Evolutionary conservation across 2,797 vertebrate species (phyloP), one percentile per base, ranked within the genome.

Genomic region (Pyrrhura leucotis): DNA sequence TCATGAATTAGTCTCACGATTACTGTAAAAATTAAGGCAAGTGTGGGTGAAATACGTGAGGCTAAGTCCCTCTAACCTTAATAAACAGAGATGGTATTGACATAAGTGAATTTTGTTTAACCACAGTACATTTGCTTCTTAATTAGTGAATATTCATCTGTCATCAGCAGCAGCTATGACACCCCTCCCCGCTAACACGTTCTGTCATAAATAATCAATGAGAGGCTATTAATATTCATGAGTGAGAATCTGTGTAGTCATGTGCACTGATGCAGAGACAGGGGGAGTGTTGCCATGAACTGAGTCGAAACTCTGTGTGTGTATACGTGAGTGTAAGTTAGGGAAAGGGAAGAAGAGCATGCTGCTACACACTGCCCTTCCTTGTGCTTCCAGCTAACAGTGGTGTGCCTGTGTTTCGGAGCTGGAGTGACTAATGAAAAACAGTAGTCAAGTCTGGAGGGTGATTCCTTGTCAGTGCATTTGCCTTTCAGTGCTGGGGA

Each of bases 361-460:
- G 98, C 97, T 97, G 96, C 96, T 91, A 48, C 96, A 87, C 97
- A 94, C 85, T 96, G 89, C 88, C 97, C 94, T 95, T 97, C 97
- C 97, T 96, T 88, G 85, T 89, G 97, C 97, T 96, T 90, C 93
- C 98, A 95, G 96, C 97, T 93, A 89, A 80, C 97, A 98, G 98
- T 98, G 98, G 97, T 93, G 95, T 98, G 98, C 97, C 98, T 98
- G 97, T 98, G 97, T 97, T 97, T 97, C 97, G 97, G 98, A 98
- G 98, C 98, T 98, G 98, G 98, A 98, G 98, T 98, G 98, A 99
- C 99, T 98, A 98, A 99, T 99, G 99, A 99, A 98, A 99, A 98
- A 97, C 98, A 96, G 98, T 97, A 98, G 97, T 97, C 98, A 98
- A 97, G 98, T 97, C 98, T 98, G 99, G 99, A 99, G 98, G 98